Evolutionary conservation across 2,113 vertebrate genomes (phyloP).

Genomic region (Grus americana): DNA sequence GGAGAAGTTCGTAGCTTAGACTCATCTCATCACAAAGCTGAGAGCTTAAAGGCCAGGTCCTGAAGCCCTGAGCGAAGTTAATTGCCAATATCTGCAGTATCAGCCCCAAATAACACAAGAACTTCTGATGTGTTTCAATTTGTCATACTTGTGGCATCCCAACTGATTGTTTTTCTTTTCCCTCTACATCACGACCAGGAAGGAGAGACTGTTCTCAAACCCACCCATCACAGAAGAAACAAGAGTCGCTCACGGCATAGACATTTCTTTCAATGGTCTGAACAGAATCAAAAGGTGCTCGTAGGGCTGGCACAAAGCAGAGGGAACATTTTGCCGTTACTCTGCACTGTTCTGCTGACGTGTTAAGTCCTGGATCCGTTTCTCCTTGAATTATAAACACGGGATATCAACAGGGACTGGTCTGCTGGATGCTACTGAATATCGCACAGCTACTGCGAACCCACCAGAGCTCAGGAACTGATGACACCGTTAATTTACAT

Average conservation of each 20-base stretch:
- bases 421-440: background rate
- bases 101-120: background rate
- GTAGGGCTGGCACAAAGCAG: background rate
- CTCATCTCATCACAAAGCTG: background rate
- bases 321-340: background rate
- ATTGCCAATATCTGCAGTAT: background rate
- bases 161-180: background rate
- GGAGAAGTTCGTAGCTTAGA: background rate
- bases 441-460: background rate
- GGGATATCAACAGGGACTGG: background rate
- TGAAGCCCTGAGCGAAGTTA: background rate
- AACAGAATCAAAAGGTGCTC: background rate
- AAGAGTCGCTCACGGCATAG: accelerated
- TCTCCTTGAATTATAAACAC: background rate
- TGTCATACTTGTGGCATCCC: background rate
- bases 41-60: background rate
- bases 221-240: background rate
- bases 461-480: background rate
- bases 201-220: background rate
- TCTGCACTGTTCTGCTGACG: background rate
- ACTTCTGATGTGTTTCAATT: background rate
- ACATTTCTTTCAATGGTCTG: background rate
- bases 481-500: background rate
- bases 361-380: background rate
- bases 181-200: background rate